Evolutionary conservation across 2,888 invertebrate genomes (phyloP).

Genomic region (Leistus spinibarbis): DNA sequence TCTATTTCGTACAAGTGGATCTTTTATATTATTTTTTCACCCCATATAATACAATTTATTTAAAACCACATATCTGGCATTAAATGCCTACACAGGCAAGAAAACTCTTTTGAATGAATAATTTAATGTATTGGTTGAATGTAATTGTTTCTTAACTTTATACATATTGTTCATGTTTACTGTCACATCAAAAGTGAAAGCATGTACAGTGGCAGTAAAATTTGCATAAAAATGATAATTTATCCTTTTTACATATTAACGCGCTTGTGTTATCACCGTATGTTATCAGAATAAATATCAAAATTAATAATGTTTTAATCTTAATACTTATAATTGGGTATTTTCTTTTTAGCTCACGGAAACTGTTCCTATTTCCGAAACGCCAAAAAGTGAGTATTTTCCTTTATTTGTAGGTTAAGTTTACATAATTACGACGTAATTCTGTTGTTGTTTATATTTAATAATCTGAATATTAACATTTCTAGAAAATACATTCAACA

Average conservation of each 20-base stretch:
- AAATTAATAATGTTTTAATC: constrained; percentile 16
- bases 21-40: not conserved
- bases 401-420: not conserved
- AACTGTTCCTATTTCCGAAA: constrained; percentile 51
- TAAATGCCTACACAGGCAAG: not conserved
- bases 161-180: not conserved
- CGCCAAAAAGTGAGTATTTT: constrained; percentile 57
- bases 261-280: too few species aligned
- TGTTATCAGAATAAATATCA: not conserved
- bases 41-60: not conserved
- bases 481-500: not conserved
- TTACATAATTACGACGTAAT: not conserved
- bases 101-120: not conserved
- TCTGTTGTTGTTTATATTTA: not conserved
- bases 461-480: not conserved
- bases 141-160: not conserved
- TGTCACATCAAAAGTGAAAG: not conserved
- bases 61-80: too few species aligned
- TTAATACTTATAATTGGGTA: not conserved
- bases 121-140: not conserved
- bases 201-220: not conserved
- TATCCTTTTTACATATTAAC: too few species aligned
- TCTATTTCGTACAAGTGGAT: not conserved
- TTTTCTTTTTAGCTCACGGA: constrained; percentile 56
- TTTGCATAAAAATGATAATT: not conserved